Evolutionary conservation across 2,113 vertebrate genomes (phyloP), one percentile per base, ranked within the genome.

Genomic region (Nanorana parkeri): DNA sequence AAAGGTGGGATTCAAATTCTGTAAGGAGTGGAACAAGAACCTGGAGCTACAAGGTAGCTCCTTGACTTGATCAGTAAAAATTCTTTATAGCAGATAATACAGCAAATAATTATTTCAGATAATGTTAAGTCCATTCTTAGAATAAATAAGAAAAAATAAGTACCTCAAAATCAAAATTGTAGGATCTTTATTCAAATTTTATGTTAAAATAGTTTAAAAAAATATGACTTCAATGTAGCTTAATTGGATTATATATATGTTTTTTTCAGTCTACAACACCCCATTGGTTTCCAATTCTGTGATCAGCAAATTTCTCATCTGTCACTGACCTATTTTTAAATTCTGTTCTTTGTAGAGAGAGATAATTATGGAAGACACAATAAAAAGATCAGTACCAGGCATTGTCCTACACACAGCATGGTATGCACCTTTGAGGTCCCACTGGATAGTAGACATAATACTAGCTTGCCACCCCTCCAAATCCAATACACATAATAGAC

Each of bases 281-380:
- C 32, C 29, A 15, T 1, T 29, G 10, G 15, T 63, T 16, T 28
- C 29, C n/a, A 32, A 17, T 28, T 36, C 26, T 21, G 54, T 56
- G 55, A 76, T 41, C 56, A 47, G 54, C 56, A 76, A 20, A 58
- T 61, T 16, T 28, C 64, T 16, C 17, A 41, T 13, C 41, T 20
- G 36, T 23, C 41, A 52, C n/a, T 77, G 74, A 28, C 74, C 36
- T 77, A 28, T 64, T 63, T 65, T 41, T 65, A 58, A 20, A 76
- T 52, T n/a, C 19, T 52, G 3, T 24, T 64, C 74, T 26, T 64
- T 41, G 74, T 64, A 3, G 56, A 15, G 17, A 19, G 74, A 36
- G 60, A 61, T 51, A 64, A 77, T 63, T 77, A 52, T 10, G 51
- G 6, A 17, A 26, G 20, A 36, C 36, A 26, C 60, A 28, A 64